Evolutionary conservation across 2,797 vertebrate species (phyloP).

Genomic region (Pelodytes ibericus): DNA sequence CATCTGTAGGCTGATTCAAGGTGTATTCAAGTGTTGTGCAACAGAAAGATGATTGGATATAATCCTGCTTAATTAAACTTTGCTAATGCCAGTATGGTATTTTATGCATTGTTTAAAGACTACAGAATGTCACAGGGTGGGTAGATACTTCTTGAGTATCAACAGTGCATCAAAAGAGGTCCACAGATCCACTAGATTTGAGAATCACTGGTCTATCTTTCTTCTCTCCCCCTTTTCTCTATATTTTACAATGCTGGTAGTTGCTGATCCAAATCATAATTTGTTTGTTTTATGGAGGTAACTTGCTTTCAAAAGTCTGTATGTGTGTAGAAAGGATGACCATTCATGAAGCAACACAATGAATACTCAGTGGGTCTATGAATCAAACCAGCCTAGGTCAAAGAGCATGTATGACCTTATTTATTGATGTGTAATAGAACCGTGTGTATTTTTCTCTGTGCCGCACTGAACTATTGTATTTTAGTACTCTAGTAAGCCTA

Average conservation of each 20-base stretch:
- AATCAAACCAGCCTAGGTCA: background rate
- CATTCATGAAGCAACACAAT: background rate
- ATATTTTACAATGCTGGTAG: background rate
- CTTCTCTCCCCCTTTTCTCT: constrained; percentile 40
- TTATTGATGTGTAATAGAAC: no score
- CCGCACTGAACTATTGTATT: no score
- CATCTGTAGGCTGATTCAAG: no score
- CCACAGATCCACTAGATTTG: background rate
- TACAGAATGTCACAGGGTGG: background rate
- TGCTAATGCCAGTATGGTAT: no score
- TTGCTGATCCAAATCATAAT: background rate
- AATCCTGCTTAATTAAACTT: no score
- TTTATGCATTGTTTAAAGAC: no score
- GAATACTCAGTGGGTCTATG: background rate
- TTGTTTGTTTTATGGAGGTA: background rate
- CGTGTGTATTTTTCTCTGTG: no score
- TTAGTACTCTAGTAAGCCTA: no score
- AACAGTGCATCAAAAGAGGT: background rate
- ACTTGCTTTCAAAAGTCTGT: background rate
- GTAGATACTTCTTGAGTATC: background rate
- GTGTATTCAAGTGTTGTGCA: no score
- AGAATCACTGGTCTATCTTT: constrained; percentile 33
- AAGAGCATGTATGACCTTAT: background rate
- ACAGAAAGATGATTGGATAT: no score
- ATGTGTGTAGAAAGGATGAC: background rate